These are phyloP conservation scores for Archips xylosteana DNA, from an alignment of 2,888 invertebrate species.

Conservation along the genomic window DNA sequence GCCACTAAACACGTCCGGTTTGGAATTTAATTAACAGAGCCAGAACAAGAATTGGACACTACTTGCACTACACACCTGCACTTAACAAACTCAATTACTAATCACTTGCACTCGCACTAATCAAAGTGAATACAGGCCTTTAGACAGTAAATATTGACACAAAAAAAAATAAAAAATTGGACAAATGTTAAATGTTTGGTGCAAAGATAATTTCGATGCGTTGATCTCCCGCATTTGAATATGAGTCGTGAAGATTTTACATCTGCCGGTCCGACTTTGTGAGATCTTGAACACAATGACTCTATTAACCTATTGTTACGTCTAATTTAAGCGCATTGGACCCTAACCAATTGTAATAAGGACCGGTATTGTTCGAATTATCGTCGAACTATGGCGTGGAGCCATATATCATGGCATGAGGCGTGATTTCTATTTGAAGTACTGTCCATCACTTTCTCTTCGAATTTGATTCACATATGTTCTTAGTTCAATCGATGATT, in stretches of 20 bases:
- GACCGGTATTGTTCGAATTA: conserved; percentile 4
- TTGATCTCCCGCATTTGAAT: not conserved
- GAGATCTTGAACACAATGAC: conserved; percentile 35
- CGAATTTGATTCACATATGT: not conserved
- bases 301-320: conserved; percentile 39
- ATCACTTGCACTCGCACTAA: no score
- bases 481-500: no score
- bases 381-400: conserved; percentile 12
- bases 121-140: no score
- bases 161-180: no score
- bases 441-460: conserved; percentile 35
- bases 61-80: no score
- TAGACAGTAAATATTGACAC: no score
- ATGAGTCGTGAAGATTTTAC: not conserved
- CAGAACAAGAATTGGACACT: no score
- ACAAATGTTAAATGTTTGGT: no score
- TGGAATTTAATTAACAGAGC: no score
- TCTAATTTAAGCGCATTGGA: conserved; percentile 26
- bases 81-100: no score
- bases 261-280: conserved; percentile 13
- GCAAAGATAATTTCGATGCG: no score
- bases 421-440: conserved; percentile 32
- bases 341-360: conserved; percentile 18
- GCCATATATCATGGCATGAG: conserved; percentile 14
- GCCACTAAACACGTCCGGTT: no score